These are phyloP conservation scores for Campoletis raptor DNA, from an alignment of 2,888 invertebrate genomes.

Conservation along the genomic window DNA sequence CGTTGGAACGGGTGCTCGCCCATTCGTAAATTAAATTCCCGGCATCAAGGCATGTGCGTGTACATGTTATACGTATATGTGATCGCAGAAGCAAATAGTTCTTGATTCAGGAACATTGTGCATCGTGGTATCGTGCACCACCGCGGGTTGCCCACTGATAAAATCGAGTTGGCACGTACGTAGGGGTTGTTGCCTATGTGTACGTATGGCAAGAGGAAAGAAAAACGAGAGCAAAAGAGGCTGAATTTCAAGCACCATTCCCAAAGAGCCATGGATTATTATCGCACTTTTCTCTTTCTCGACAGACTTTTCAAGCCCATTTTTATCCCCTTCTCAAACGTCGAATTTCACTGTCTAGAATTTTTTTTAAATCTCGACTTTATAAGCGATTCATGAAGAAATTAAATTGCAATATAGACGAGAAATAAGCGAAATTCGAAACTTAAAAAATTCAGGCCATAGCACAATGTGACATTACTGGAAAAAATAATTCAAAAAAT, in stretches of 20 bases:
- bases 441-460: not conserved
- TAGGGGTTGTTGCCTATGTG: constrained; percentile 48
- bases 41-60: constrained; percentile 19
- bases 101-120: constrained; percentile 61
- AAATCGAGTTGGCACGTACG: constrained; percentile 65
- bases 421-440: not conserved
- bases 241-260: constrained; percentile 41
- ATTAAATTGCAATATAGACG: not conserved
- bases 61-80: constrained; percentile 23
- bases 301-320: constrained; percentile 3
- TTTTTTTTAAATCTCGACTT: not conserved
- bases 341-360: not conserved
- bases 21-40: constrained; percentile 69
- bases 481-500: not conserved
- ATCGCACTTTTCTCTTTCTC: constrained; percentile 28
- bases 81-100: constrained; percentile 63
- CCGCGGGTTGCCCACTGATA: constrained; percentile 55
- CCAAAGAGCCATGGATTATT: constrained; percentile 48
- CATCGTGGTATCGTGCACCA: constrained; percentile 61
- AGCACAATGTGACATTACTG: not conserved
- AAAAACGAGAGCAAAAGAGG: not conserved
- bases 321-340: not conserved
- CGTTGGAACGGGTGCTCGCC: constrained; percentile 51
- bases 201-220: constrained; percentile 31
- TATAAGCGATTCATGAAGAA: not conserved